Conservation (phyloP, 2,888 invertebrate genomes). For the Drosophila colorata region DNA sequence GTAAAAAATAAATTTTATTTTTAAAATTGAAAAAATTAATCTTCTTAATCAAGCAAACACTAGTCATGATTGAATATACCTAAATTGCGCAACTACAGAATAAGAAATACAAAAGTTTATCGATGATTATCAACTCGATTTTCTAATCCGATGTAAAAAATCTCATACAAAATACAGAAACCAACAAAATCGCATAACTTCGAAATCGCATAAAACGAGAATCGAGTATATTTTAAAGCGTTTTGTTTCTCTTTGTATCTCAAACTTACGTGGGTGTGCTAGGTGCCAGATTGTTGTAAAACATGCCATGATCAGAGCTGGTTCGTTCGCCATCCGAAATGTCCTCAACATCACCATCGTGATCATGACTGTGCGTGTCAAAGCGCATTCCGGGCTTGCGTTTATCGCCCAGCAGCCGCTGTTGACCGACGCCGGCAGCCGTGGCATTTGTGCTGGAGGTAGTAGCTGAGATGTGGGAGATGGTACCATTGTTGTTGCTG, state of each 20-base stretch:
- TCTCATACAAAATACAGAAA: no score
- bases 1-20: no score
- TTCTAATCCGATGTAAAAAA: no score
- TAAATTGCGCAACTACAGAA: no score
- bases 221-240: no score
- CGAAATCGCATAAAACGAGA: no score
- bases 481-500: conserved; percentile 81
- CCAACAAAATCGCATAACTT: no score
- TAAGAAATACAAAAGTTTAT: no score
- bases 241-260: background rate
- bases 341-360: conserved; percentile 94
- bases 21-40: no score
- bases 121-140: no score
- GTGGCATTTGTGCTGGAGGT: conserved; percentile 60
- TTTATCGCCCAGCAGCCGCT: conserved; percentile 82
- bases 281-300: conserved; percentile 88
- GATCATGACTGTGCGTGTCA: conserved; percentile 90
- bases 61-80: no score
- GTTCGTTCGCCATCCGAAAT: conserved; percentile 93
- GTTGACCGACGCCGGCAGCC: conserved; percentile 35
- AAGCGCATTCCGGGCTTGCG: conserved; percentile 85
- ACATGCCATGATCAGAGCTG: conserved; percentile 91
- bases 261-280: conserved; percentile 85
- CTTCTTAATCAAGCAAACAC: no score
- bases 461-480: conserved; percentile 49